Evolutionary conservation across 1,140 invertebrate genomes (phyloP), one percentile per base, ranked within the genome.

Genomic region (Apis florea): DNA sequence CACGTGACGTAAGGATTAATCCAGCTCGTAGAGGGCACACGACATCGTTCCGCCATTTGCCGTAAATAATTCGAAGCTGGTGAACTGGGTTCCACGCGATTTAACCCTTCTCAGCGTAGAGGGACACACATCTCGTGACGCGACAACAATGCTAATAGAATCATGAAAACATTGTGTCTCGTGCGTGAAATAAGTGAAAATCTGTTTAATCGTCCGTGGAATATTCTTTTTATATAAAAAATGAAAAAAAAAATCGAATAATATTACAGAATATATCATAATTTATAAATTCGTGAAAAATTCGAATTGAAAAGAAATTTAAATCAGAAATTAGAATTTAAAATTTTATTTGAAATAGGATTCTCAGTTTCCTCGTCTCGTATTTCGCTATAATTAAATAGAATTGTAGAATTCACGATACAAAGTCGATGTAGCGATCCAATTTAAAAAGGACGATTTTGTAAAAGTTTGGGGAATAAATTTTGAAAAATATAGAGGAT

Each of bases 11-110:
- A 40, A 40, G 31, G 31, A 40, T 40, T 40, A 40, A 40, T 40
- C 31, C 0, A 40, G 31, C 31, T 40, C 31, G 31, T 40, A 40
- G 31, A 40, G 31, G 31, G 6, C 54, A 40, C 12, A 54, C 70
- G 70, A 72, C 70, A 72, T 72, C 70, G 54, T 72, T 72, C 70
- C 53, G 19, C 70, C 70, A 72, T 72, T 72, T 72, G 53, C 19
- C 17, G 54, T 72, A 72, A 72, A 72, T 72, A 72, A 72, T 72
- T 72, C 70, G 54, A 15, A 58, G 51, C 70, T 40, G 31, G 12
- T 58, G 19, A 54, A 13, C 9, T 19, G 70, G 70, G 54, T 58
- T 72, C 54, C 70, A 40, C 70, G 70, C 70, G 70, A 72, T 72
- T 72, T 72, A 58, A 72, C 70, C 54, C 19, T 31, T 58, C 54